phyloP scores from a whole-genome alignment of 2,113 vertebrate species.

The Etheostoma cragini region DNA sequence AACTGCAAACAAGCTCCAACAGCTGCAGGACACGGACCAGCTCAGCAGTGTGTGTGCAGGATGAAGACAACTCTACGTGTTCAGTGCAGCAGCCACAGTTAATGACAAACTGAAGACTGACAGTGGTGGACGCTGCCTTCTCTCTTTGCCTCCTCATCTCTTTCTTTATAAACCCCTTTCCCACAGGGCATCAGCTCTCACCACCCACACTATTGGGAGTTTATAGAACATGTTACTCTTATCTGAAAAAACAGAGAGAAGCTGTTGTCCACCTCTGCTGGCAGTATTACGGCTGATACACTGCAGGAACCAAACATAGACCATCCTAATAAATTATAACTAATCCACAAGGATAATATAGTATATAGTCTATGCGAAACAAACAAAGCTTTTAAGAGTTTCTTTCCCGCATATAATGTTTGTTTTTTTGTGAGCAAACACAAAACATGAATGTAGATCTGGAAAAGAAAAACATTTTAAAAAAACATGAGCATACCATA shows the following conservation, averaged over 20 bases:
- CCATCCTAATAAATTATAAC: background rate
- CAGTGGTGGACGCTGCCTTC: background rate
- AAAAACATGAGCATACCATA: conserved; percentile 5
- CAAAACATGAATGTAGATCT: background rate
- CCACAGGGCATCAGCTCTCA: conserved; percentile 9
- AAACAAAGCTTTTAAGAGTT: too few relatives aligned
- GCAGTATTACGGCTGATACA: background rate
- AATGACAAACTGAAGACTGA: conserved; percentile 43
- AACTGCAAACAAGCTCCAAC: background rate
- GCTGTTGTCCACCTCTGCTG: conserved; percentile 1
- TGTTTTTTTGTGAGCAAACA: background rate
- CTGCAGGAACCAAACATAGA: background rate
- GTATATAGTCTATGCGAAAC: too few relatives aligned
- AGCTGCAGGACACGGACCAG: conserved; percentile 6
- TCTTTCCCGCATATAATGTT: background rate
- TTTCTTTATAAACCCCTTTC: conserved; percentile 31
- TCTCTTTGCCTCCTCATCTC: background rate
- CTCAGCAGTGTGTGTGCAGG: conserved; percentile 18
- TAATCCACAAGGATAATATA: background rate
- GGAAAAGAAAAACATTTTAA: background rate
- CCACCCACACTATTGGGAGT: conserved; percentile 17
- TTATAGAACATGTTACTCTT: background rate
- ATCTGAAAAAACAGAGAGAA: conserved; percentile 1
- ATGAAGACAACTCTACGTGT: conserved; percentile 21
- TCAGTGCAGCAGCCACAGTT: conserved; percentile 10